Base-by-base conservation (phyloP, 2,888 invertebrate species). In the Mythimna lalbum region DNA sequence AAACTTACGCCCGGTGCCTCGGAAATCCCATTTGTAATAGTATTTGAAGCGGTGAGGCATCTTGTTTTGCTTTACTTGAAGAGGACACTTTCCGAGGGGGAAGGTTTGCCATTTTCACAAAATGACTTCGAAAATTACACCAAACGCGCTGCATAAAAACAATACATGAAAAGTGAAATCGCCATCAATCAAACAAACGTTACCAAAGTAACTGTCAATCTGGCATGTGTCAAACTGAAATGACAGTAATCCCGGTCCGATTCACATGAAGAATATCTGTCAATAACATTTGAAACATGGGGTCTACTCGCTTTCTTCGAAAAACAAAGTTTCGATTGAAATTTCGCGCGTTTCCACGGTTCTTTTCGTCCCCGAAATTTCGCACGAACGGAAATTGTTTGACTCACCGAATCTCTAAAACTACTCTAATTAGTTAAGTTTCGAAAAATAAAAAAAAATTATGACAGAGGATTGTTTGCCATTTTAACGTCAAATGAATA, bases 1-100 rank as follows among this genome's bases (percentile, higher is more conserved):
- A 43, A 43, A 97, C 98, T 97, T 97, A 99, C 98, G 98, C 98
- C 96, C 98, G 97, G 88, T 98, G 97, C 93, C 97, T 98, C 6
- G 98, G 97, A 93, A 99, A 98, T 49, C 99, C 99, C 97, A 99
- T 98, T 94, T 98, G 98, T 79, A 98, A 93, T 50, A 99, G 95
- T 69, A 98, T 98, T 95, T 98, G 98, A 81, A 98, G 94, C 7
- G 98, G 98, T 53, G 97, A 97, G 78, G 97, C 93, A 93, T 97
- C 97, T 91, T 97, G 97, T 92, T 97, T 98, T 85, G 97, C 97
- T 94, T 97, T 97, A 74, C 97, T 97, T 14, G 97, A 97, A 69
- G 97, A 97, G 64, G 97, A 97, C 92, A 97, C 97, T 94, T 98
- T 98, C 80, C 98, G 96, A 52, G 98, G 98, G 79, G 98, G 98